These are phyloP conservation scores for Caloenas nicobarica DNA, from an alignment of 2,113 vertebrate species.

Conservation along the genomic window DNA sequence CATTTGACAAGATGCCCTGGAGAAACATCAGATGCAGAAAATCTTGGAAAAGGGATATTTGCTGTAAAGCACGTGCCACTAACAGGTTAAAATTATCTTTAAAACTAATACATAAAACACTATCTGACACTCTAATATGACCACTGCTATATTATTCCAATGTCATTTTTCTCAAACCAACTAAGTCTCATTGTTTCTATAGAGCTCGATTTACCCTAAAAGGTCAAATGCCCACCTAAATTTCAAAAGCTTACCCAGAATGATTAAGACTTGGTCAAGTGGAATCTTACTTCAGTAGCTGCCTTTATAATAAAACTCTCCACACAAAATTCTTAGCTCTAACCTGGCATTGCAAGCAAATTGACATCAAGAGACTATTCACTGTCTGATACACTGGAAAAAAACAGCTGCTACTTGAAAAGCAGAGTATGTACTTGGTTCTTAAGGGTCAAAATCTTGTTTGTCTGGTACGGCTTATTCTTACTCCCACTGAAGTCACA, in stretches of 20 bases:
- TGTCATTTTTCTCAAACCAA: neutral
- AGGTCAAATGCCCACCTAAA: rapidly evolving
- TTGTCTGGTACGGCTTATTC: neutral
- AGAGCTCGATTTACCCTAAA: neutral
- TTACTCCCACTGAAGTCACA: neutral
- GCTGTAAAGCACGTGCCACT: neutral
- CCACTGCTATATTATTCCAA: neutral
- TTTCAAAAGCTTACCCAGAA: neutral
- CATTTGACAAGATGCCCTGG: neutral
- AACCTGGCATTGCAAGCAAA: neutral
- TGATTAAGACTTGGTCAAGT: neutral
- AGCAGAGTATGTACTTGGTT: neutral
- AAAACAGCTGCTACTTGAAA: neutral
- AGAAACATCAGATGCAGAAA: neutral
- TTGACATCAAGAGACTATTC: neutral
- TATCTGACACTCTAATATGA: neutral
- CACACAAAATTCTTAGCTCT: neutral
- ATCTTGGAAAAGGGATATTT: neutral
- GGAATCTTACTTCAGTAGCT: neutral
- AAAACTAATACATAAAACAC: neutral
- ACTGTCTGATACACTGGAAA: neutral
- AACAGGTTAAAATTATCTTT: neutral
- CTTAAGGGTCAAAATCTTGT: neutral
- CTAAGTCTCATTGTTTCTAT: neutral
- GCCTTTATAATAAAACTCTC: neutral